Percentiles rank a stretch among this genome's conserved stretches.
phyloP scores from a whole-genome alignment of 2,797 vertebrate species.

The Trachops cirrhosus region DNA sequence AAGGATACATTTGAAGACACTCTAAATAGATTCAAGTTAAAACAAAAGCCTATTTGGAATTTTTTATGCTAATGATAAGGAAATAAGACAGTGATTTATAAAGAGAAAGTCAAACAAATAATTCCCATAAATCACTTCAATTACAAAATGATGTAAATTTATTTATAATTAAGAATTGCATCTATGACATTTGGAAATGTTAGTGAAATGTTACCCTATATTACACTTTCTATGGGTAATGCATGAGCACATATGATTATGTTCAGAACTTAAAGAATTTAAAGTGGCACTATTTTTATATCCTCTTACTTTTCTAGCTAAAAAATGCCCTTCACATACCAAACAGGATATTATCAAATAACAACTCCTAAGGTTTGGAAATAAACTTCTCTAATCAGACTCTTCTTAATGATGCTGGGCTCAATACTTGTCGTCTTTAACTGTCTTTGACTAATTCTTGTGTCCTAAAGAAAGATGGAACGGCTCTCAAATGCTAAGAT shows the following conservation, averaged over 20 bases:
- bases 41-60: background rate
- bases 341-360: background rate
- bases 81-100: background rate
- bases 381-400: constrained; percentile 50
- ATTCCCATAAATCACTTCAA: constrained; percentile 1
- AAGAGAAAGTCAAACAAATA: constrained; percentile 1
- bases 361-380: background rate
- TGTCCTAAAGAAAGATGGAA: constrained; percentile 68
- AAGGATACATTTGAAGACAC: background rate
- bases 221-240: background rate
- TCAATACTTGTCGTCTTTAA: constrained; percentile 32
- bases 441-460: constrained; percentile 68
- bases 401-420: constrained; percentile 5
- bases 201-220: background rate
- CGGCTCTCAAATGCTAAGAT: constrained; percentile 63
- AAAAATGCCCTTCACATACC: background rate
- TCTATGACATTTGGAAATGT: constrained; percentile 13
- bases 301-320: background rate
- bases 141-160: background rate
- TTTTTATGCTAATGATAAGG: background rate
- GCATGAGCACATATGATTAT: background rate
- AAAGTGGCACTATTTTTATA: background rate
- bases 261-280: background rate
- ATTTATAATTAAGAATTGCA: constrained; percentile 24
- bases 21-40: background rate